Evolutionary conservation across 2,888 invertebrate genomes (phyloP).

Genomic region (Hyposoter dolosus): DNA sequence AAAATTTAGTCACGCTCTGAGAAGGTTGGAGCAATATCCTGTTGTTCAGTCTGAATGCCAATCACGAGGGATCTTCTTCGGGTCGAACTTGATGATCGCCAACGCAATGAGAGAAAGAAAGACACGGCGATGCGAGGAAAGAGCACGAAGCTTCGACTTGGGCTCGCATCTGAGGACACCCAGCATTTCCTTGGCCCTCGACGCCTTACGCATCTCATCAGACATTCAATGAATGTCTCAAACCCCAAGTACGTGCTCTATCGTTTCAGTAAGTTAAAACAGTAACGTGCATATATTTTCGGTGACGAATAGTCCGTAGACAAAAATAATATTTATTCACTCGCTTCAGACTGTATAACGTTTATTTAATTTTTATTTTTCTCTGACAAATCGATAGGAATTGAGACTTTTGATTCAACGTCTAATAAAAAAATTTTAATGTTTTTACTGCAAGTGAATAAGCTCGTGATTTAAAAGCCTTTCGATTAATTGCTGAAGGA

Average conservation of each 20-base stretch:
- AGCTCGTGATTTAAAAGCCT: too few relatives aligned
- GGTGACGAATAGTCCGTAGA: conserved; percentile 67
- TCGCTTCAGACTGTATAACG: conserved; percentile 24
- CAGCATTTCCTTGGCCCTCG: conserved; percentile 47
- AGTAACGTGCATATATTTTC: conserved; percentile 69
- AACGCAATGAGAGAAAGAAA: conserved; percentile 33
- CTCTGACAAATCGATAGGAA: background rate
- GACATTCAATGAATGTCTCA: conserved; percentile 76
- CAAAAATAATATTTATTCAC: conserved; percentile 67
- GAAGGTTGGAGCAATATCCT: conserved; percentile 77
- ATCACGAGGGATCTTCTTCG: conserved; percentile 67
- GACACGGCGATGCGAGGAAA: conserved; percentile 31
- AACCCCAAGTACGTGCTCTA: conserved; percentile 63
- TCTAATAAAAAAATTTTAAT: too few relatives aligned
- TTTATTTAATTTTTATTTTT: background rate
- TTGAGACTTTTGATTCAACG: background rate
- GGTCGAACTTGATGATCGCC: conserved; percentile 33
- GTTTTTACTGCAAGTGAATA: too few relatives aligned
- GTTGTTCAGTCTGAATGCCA: conserved; percentile 78
- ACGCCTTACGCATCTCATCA: conserved; percentile 55
- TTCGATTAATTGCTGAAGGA: too few relatives aligned
- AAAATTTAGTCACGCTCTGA: conserved; percentile 75
- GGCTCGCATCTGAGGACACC: conserved; percentile 58
- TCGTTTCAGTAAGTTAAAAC: conserved; percentile 63
- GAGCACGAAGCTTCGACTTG: conserved; percentile 55